These are phyloP conservation scores for Sialia sialis DNA, from an alignment of 2,113 vertebrate genomes.

Conservation along the genomic window DNA sequence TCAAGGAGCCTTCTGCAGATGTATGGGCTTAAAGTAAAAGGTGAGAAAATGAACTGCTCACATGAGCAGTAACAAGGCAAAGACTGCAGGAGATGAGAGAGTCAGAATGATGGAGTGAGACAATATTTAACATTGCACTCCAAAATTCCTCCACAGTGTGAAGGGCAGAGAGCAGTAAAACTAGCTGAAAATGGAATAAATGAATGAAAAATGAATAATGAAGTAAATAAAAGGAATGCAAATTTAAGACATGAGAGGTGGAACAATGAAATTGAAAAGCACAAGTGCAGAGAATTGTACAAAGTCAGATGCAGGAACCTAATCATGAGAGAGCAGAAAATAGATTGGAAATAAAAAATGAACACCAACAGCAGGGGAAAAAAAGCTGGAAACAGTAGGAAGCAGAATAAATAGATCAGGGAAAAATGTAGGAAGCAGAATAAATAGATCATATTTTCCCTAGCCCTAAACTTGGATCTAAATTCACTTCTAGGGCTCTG, in stretches of 20 bases:
- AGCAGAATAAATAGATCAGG: background rate
- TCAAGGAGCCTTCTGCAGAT: background rate
- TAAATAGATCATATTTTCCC: background rate
- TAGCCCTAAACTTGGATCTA: background rate
- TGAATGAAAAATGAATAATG: conserved; percentile 8
- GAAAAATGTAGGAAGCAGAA: background rate
- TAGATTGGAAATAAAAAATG: conserved; percentile 22
- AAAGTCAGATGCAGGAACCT: background rate
- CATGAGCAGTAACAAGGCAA: background rate
- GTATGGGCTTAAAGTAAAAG: background rate
- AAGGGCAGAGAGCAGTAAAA: background rate
- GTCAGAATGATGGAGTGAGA: background rate
- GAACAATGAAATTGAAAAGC: conserved; percentile 10
- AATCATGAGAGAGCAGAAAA: background rate
- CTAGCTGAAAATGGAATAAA: background rate
- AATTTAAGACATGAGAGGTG: conserved; percentile 7
- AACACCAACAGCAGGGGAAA: background rate
- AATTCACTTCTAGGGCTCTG: background rate
- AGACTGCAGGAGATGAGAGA: background rate
- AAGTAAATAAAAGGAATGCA: conserved; percentile 33
- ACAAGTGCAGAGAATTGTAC: background rate
- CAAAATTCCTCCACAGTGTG: background rate
- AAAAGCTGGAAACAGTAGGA: background rate
- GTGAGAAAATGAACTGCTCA: background rate
- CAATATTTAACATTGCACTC: background rate